Conservation (phyloP, 2,113 vertebrate genomes). For the Rutilus rutilus region DNA sequence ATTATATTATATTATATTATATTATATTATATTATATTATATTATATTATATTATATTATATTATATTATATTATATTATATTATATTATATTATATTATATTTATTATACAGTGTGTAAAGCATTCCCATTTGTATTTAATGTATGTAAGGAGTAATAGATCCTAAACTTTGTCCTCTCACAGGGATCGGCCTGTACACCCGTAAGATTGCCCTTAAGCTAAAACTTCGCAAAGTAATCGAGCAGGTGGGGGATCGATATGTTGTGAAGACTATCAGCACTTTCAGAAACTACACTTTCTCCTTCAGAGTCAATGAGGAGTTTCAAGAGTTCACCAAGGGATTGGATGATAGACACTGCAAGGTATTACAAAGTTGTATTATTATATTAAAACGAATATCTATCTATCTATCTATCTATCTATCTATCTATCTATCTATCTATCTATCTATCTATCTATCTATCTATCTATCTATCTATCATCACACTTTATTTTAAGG, state of each 20-base stretch:
- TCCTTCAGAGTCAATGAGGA: slow-evolving; percentile 82
- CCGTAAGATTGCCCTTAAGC: slow-evolving; percentile 81
- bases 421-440: too few relatives aligned
- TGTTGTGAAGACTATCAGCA: slow-evolving; percentile 80
- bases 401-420: too few relatives aligned
- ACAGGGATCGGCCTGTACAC: slow-evolving; percentile 80
- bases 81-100: too few relatives aligned
- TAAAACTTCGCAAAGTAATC: slow-evolving; percentile 86
- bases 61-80: not conserved
- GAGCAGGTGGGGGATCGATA: slow-evolving; percentile 77
- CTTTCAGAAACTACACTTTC: slow-evolving; percentile 80
- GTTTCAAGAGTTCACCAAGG: slow-evolving; percentile 87
- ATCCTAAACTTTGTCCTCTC: slow-evolving; percentile 5
- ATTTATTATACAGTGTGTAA: too few relatives aligned
- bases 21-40: not conserved
- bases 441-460: too few relatives aligned
- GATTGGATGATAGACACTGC: slow-evolving; percentile 85
- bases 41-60: not conserved
- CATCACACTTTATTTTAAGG: too few relatives aligned
- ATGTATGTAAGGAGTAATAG: not conserved
- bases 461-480: not conserved
- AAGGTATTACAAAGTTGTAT: slow-evolving; percentile 74
- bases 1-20: not conserved
- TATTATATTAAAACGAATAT: not conserved
- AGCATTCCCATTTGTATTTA: not conserved